phyloP scores from a whole-genome alignment of 2,113 vertebrate species.

The Pristiophorus japonicus region DNA sequence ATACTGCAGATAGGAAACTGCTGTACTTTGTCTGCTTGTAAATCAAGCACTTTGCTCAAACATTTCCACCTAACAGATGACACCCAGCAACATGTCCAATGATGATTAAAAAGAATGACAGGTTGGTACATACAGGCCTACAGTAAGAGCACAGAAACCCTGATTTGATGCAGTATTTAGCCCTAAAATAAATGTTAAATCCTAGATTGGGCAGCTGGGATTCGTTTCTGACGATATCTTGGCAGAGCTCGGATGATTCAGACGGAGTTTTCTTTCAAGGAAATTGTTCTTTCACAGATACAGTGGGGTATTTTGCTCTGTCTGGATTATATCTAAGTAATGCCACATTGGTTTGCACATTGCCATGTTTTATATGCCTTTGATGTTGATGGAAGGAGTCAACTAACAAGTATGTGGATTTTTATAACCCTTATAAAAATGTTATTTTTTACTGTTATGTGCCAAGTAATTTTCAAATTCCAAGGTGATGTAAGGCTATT shows the following conservation, averaged over 20 bases:
- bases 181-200: background rate
- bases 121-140: background rate
- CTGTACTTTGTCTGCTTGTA: background rate
- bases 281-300: background rate
- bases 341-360: background rate
- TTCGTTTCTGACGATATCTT: background rate
- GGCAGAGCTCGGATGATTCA: background rate
- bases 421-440: background rate
- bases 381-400: background rate
- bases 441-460: background rate
- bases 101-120: background rate
- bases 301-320: no score
- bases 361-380: background rate
- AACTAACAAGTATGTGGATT: background rate
- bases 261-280: background rate
- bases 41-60: background rate
- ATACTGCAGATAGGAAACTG: background rate
- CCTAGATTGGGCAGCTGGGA: background rate
- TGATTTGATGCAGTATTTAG: background rate
- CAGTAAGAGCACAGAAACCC: background rate
- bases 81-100: background rate
- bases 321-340: background rate
- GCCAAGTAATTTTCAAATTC: background rate
- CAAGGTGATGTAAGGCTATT: background rate
- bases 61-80: background rate